These are phyloP conservation scores for Taenioides sp. DNA, from an alignment of 2,797 vertebrate genomes.

Conservation along the genomic window DNA sequence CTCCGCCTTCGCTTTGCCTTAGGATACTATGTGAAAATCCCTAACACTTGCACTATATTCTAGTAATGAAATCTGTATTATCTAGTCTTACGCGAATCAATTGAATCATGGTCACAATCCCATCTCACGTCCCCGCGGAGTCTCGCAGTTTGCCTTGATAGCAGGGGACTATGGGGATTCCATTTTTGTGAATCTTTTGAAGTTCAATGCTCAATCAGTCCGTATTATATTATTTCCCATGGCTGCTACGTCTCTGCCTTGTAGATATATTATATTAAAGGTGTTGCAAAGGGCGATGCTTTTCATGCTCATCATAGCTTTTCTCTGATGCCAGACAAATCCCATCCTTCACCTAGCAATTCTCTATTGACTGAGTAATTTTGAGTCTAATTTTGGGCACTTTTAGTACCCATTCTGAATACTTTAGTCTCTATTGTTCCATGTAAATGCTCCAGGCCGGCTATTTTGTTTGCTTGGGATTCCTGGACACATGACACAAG, in stretches of 20 bases:
- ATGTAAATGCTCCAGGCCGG: constrained; percentile 22
- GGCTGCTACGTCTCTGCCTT: not conserved
- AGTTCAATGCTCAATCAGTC: constrained; percentile 21
- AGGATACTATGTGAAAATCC: constrained; percentile 14
- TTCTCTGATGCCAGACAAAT: not conserved
- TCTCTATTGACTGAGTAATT: not conserved
- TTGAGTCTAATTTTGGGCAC: not conserved
- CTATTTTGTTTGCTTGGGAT: constrained; percentile 26
- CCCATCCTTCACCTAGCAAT: not conserved
- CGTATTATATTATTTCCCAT: constrained; percentile 2
- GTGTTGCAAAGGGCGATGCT: constrained; percentile 1
- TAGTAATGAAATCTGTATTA: constrained; percentile 16
- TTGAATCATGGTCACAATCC: constrained; percentile 9
- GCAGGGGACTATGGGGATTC: constrained; percentile 27
- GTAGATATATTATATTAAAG: not conserved
- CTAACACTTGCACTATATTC: constrained; percentile 20
- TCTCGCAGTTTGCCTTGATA: constrained; percentile 19
- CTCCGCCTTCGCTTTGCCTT: constrained; percentile 12
- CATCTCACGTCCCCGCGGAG: not conserved
- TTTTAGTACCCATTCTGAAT: not conserved
- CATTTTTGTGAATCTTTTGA: constrained; percentile 15
- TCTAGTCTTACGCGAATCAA: constrained; percentile 9
- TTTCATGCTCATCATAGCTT: constrained; percentile 4
- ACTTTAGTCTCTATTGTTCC: constrained; percentile 9
- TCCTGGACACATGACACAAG: constrained; percentile 46